phyloP scores from a whole-genome alignment of 2,113 vertebrate species.

The Ophiodon elongatus region DNA sequence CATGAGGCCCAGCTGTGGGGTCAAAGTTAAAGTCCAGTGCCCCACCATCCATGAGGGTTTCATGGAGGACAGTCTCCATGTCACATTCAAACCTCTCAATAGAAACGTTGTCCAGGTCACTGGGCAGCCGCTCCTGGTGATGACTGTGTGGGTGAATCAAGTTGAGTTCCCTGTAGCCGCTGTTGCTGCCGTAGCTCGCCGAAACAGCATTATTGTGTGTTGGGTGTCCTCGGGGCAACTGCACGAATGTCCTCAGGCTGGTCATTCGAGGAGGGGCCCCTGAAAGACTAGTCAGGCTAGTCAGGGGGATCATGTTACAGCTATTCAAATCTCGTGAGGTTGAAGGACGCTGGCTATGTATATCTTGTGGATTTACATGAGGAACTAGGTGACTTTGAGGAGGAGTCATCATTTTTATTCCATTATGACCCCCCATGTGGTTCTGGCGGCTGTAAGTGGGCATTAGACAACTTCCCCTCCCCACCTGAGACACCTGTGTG shows the following conservation, averaged over 20 bases:
- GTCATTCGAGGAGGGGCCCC: constrained; percentile 85
- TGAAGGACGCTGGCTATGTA: constrained; percentile 84
- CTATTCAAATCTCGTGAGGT: constrained; percentile 87
- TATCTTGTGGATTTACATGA: constrained; percentile 81
- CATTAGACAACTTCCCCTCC: constrained; percentile 68
- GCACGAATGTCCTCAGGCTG: constrained; percentile 87
- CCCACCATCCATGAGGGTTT: constrained; percentile 97
- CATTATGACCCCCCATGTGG: constrained; percentile 79
- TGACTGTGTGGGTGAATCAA: constrained; percentile 73
- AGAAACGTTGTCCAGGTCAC: constrained; percentile 96
- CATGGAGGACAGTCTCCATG: constrained; percentile 96
- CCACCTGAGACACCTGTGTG: constrained; percentile 84
- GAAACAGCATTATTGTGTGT: constrained; percentile 82
- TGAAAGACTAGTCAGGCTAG: constrained; percentile 83
- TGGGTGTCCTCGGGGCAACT: constrained; percentile 87
- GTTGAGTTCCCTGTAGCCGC: constrained; percentile 88
- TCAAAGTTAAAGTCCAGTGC: constrained; percentile 98
- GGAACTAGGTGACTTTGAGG: constrained; percentile 60
- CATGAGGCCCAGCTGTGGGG: constrained; percentile 90
- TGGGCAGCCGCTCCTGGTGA: constrained; percentile 95
- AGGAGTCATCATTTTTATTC: constrained; percentile 87
- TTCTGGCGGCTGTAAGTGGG: constrained; percentile 73
- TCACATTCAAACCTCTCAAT: constrained; percentile 98
- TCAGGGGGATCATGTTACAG: constrained; percentile 87
- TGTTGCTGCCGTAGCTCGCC: constrained; percentile 85